Percentiles rank a stretch among this genome's conserved stretches.
phyloP scores from a whole-genome alignment of 2,797 vertebrate species.

The Muscicapa striata region DNA sequence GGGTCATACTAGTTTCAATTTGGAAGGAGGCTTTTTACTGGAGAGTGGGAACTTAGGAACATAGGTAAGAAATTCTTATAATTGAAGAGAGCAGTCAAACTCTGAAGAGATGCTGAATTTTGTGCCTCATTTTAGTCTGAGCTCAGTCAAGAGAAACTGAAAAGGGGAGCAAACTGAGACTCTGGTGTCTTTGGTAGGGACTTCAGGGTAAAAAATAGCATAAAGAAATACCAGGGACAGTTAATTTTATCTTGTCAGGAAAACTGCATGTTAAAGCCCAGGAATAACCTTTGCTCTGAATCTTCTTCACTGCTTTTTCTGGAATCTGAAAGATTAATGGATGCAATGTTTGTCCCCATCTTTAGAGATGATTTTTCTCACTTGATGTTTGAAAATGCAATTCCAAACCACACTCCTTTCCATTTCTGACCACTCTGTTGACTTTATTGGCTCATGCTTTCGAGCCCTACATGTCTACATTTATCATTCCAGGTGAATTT shows the following conservation, averaged over 20 bases:
- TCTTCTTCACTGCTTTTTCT: not conserved
- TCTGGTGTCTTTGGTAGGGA: not conserved
- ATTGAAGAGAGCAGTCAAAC: not conserved
- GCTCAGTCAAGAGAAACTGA: not conserved
- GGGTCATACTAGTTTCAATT: not conserved
- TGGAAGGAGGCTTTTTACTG: not conserved
- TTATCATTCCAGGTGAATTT: conserved; percentile 86
- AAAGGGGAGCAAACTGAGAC: not conserved
- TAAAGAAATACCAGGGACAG: not conserved
- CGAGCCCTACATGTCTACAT: not conserved
- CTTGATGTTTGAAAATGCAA: not conserved
- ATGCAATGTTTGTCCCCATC: not conserved
- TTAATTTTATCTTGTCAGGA: not conserved
- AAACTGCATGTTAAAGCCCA: not conserved
- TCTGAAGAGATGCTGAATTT: not conserved
- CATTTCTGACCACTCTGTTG: not conserved
- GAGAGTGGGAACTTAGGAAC: not conserved
- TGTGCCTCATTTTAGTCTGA: not conserved
- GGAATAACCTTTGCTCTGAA: not conserved
- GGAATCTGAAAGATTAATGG: not conserved
- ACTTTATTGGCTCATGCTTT: not conserved
- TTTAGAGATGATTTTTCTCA: not conserved
- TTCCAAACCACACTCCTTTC: not conserved
- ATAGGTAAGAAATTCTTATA: not conserved
- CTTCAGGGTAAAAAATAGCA: not conserved